Percentiles rank a stretch among this genome's conserved stretches.
Conservation (phyloP, 2,888 invertebrate genomes). For the Beris morrisii region DNA sequence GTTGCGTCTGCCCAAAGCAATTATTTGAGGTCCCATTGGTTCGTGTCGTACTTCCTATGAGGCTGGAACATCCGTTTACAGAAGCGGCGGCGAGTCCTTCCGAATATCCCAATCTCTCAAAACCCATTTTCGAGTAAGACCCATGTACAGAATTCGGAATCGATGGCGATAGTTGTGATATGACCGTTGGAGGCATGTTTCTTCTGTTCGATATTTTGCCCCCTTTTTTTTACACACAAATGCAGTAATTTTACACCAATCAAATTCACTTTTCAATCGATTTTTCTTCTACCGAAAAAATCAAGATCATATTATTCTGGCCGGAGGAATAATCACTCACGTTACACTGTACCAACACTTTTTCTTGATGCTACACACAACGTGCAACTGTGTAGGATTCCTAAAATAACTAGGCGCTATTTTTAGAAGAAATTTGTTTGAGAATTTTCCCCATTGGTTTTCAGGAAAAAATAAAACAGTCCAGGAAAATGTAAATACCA, state of each 20-base stretch:
- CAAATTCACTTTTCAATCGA: neutral
- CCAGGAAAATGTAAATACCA: neutral
- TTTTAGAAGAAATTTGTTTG: conserved; percentile 26
- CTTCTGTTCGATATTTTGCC: neutral
- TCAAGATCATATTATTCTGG: conserved; percentile 8
- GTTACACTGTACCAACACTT: neutral
- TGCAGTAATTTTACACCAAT: conserved; percentile 8
- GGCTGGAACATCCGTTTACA: neutral
- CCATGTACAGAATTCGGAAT: conserved; percentile 25
- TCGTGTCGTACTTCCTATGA: neutral
- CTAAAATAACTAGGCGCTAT: conserved; percentile 19
- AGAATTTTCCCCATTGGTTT: neutral
- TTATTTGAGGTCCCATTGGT: conserved; percentile 1
- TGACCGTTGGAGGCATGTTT: conserved; percentile 34
- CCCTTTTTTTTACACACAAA: neutral
- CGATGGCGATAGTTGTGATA: conserved; percentile 32
- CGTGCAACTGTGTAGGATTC: conserved; percentile 12
- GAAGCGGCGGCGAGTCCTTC: neutral
- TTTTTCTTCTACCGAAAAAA: neutral
- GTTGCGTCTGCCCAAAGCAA: conserved; percentile 2
- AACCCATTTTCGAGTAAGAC: conserved; percentile 31
- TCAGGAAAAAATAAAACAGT: neutral
- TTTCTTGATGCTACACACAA: neutral
- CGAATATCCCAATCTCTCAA: conserved; percentile 20
- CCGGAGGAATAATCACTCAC: neutral